Base-by-base conservation (phyloP, 2,888 invertebrate species). In the Biston stratarius region DNA sequence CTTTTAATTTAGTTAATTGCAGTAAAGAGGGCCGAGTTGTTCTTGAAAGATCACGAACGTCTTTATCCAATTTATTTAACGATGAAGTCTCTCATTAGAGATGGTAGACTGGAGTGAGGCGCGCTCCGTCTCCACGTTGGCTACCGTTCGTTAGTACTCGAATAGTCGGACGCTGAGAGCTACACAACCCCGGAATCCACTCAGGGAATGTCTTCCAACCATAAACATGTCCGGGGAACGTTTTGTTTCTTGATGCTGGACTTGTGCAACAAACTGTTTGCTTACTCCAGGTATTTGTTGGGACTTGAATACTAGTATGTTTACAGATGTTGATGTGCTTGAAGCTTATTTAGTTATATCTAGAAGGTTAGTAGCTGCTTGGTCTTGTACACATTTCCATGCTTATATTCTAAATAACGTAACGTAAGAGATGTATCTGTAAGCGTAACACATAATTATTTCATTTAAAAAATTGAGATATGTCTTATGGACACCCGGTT, bases 1-100 rank as follows among this genome's bases (percentile, higher is more conserved):
- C 92, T 93, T 92, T 93, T 92, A 92, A 92, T 94, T 94, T 91
- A 91, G 89, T 91, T 93, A 93, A 93, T 94, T 92, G 92, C 91
- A 86, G 87, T 87, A 86, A 85, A 92, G 91, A 87, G 88, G 86
- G 89, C 92, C 84, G 88, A 92, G 92, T 88, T 87, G 90, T 89
- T 91, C 92, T 91, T 88, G 88, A 94, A 90, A 92, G 92, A 91
- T 93, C 93, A 91, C 88, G 91, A 88, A 90, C 89, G 93, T 94
- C 93, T 93, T 93, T 93, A 92, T 92, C 92, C 93, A 93, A 94
- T 94, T 93, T 93, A 91, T 94, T 92, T 93, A 94, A 94, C 91
- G 93, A 93, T 85, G 90, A 85, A 87, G 87, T 88, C 87, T 86
- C 92, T 93, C 93, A 92, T 94, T 93, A 93, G 90, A 83, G 87